phyloP scores from a whole-genome alignment of 2,797 vertebrate species.

The Sarcoramphus papa region DNA sequence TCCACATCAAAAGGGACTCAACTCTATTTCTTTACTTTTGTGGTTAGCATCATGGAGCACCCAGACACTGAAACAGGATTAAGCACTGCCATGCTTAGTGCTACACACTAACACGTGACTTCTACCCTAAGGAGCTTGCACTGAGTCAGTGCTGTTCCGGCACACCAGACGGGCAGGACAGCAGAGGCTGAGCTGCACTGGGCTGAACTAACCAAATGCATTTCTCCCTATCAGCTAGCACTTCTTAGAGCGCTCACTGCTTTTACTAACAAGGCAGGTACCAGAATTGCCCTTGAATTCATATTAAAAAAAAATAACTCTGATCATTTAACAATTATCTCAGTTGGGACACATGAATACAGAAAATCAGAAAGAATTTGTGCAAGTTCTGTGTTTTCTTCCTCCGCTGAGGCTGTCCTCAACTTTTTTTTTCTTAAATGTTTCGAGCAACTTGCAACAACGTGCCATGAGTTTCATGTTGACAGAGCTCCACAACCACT shows the following conservation, averaged over 20 bases:
- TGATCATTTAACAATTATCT: neutral
- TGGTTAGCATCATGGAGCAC: neutral
- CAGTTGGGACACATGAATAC: neutral
- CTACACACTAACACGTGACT: neutral
- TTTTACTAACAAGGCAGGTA: neutral
- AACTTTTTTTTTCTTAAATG: neutral
- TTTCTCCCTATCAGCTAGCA: neutral
- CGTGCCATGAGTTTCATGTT: accelerated
- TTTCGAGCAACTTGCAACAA: neutral
- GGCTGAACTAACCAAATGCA: neutral
- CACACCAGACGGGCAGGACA: neutral
- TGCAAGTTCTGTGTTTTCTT: neutral
- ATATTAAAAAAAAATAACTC: neutral
- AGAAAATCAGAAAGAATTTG: neutral
- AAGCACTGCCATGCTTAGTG: neutral
- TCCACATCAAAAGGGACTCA: neutral
- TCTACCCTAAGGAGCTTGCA: conserved; percentile 12
- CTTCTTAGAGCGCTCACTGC: neutral
- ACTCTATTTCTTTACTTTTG: neutral
- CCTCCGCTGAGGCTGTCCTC: neutral
- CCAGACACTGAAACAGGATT: conserved; percentile 31
- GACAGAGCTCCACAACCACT: neutral
- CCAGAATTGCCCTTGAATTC: neutral
- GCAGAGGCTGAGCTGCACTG: neutral
- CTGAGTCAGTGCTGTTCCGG: neutral